These are phyloP conservation scores for Chloropsis cyanopogon DNA, from an alignment of 2,113 vertebrate genomes.

Conservation along the genomic window DNA sequence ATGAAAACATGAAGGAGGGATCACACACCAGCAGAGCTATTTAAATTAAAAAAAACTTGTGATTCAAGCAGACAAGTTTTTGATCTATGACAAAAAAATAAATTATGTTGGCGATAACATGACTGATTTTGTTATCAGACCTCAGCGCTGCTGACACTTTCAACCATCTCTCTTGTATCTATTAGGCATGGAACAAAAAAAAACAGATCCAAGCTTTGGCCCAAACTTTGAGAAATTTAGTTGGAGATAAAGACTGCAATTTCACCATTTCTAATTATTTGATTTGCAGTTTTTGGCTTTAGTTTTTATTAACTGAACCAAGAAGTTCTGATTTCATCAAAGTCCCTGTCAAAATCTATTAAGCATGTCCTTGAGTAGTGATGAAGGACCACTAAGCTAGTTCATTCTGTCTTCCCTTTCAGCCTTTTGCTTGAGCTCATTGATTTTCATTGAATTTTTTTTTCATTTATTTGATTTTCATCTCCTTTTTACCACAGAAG, in stretches of 20 bases:
- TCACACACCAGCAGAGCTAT: not conserved
- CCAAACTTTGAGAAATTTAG: not conserved
- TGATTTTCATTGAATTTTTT: not conserved
- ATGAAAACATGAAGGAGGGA: not conserved
- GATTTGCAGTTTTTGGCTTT: not conserved
- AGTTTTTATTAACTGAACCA: not conserved
- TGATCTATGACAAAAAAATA: not conserved
- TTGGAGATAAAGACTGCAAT: not conserved
- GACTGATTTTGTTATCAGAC: not conserved
- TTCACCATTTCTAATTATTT: not conserved
- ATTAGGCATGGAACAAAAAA: not conserved
- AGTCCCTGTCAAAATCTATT: not conserved
- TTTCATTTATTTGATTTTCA: not conserved
- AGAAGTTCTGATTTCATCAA: not conserved
- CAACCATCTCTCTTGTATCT: not conserved
- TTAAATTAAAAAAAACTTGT: constrained; percentile 1
- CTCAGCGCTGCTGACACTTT: not conserved
- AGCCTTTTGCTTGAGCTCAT: not conserved
- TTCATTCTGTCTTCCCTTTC: not conserved
- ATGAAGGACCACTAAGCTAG: not conserved
- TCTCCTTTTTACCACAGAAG: not conserved
- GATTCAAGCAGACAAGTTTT: not conserved
- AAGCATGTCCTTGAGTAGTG: not conserved
- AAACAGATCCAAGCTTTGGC: not conserved
- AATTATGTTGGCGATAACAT: not conserved